Base-by-base conservation (phyloP, 1,140 invertebrate genomes). In the Drosophila setifemur region DNA sequence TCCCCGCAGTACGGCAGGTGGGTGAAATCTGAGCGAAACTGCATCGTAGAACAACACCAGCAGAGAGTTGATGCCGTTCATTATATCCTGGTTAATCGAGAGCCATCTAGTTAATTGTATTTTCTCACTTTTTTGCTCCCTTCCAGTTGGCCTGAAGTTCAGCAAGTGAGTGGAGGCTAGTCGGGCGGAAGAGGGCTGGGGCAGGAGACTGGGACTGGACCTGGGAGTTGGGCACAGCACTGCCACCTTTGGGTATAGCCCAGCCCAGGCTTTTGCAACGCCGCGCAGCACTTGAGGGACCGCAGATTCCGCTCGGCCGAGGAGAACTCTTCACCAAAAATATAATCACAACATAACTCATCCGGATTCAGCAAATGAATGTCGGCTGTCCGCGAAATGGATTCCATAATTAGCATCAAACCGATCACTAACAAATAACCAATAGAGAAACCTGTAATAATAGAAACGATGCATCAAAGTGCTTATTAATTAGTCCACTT, bases 1-100 rank as follows among this genome's bases (percentile, higher is more conserved):
- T 40, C 66, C 70, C 29, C 89, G 87, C 21, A 74, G 52, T 14
- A 55, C 76, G n/a, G 50, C 72, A 42, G 88, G 89, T 90, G 54
- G 54, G 73, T 82, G 2, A 33, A 33, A 12, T 1, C 6, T 11
- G 12, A 6, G 39, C 26, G 25, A 70, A 58, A 28, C 53, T 11
- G 7, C 43, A 42, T 57, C n/a, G 6, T 3, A 12, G 23, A 63
- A 44, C 42, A 11, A 9, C 18, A 9, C 9, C 21, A 12, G 7
- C 11, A 8, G 21, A 14, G 55, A 57, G 12, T 4, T 9, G 12
- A 4, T 1, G 11, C 4, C 44, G n/a, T 53, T 71, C 25, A 60
- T 70, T 42, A 45, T 39, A 31, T 14, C 8, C 16, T 42, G 25
- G 63, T 72, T 61, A 63, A 29, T 55, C 26, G 23, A 2, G 31